A percentile compares a stretch with the other conserved stretches of the same genome.
Evolutionary conservation across 2,888 invertebrate genomes (phyloP).

Genomic region (Orthonychiurus folsomi): DNA sequence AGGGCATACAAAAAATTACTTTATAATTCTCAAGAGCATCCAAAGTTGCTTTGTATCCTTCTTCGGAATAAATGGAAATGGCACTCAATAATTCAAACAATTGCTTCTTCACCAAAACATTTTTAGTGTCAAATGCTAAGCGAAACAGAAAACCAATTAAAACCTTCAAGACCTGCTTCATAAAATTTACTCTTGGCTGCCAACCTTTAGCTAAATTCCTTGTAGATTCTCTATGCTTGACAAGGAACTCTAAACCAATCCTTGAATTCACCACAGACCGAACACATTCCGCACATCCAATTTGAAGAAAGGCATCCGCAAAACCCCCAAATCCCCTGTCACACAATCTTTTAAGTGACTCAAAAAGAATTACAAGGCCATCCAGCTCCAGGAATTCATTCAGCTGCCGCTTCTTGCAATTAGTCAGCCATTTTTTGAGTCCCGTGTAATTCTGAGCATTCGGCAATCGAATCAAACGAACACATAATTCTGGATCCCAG

Average conservation of each 20-base stretch:
- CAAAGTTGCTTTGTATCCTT: conserved; percentile 73
- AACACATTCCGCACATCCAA: conserved; percentile 47
- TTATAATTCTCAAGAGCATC: conserved; percentile 63
- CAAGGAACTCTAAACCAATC: conserved; percentile 45
- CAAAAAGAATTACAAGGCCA: conserved; percentile 46
- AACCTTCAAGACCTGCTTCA: background rate
- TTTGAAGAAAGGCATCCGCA: conserved; percentile 45
- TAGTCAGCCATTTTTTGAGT: background rate
- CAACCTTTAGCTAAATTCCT: conserved; percentile 46
- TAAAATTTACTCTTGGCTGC: conserved; percentile 30
- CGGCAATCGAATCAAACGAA: background rate
- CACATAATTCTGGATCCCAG: conserved; percentile 6
- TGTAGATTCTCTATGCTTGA: conserved; percentile 43
- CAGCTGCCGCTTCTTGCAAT: conserved; percentile 43
- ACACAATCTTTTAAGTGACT: conserved; percentile 44
- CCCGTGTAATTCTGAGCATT: conserved; percentile 4
- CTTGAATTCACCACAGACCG: conserved; percentile 46
- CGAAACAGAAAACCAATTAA: conserved; percentile 26
- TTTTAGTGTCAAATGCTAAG: conserved; percentile 74
- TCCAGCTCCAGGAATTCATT: conserved; percentile 46
- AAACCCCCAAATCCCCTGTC: conserved; percentile 38
- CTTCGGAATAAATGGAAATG: conserved; percentile 82
- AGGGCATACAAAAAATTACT: background rate
- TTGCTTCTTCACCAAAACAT: conserved; percentile 85
- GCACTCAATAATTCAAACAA: conserved; percentile 89